Conservation (phyloP, 2,797 vertebrate species). For the Artibeus jamaicensis region DNA sequence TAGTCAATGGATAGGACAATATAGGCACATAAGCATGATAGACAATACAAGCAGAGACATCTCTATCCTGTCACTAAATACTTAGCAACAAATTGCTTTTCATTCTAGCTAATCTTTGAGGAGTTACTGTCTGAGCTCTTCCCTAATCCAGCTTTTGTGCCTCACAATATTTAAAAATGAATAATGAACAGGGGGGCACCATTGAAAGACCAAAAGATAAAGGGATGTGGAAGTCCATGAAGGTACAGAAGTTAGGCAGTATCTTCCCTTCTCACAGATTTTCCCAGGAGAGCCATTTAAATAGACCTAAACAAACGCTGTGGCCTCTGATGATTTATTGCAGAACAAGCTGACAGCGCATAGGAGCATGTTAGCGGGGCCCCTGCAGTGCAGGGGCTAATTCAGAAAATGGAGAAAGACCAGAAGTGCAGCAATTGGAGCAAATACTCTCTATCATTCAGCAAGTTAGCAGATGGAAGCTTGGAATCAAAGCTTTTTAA, state of each 20-base stretch:
- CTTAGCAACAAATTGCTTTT: constrained; percentile 9
- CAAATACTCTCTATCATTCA: neutral
- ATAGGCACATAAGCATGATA: neutral
- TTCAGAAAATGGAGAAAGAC: constrained; percentile 3
- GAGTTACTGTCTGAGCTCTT: neutral
- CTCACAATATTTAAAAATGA: neutral
- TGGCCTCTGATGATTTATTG: constrained; percentile 54
- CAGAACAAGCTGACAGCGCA: constrained; percentile 16
- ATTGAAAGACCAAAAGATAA: neutral
- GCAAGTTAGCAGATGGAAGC: neutral
- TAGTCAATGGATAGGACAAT: neutral
- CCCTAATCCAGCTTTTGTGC: neutral
- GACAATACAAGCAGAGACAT: neutral
- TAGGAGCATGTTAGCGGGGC: neutral
- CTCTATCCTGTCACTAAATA: neutral
- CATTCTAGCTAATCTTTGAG: neutral
- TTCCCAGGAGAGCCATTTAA: constrained; percentile 30
- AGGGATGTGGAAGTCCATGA: neutral
- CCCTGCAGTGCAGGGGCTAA: neutral
- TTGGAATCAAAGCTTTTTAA: neutral
- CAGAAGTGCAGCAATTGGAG: neutral
- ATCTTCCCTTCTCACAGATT: neutral
- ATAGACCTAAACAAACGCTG: constrained; percentile 37
- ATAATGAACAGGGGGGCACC: neutral
- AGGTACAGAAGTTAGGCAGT: neutral